Percentiles rank a stretch among this genome's conserved stretches.
These are phyloP conservation scores for Drosophila infuscata DNA, from an alignment of 2,888 invertebrate species.

Conservation along the genomic window DNA sequence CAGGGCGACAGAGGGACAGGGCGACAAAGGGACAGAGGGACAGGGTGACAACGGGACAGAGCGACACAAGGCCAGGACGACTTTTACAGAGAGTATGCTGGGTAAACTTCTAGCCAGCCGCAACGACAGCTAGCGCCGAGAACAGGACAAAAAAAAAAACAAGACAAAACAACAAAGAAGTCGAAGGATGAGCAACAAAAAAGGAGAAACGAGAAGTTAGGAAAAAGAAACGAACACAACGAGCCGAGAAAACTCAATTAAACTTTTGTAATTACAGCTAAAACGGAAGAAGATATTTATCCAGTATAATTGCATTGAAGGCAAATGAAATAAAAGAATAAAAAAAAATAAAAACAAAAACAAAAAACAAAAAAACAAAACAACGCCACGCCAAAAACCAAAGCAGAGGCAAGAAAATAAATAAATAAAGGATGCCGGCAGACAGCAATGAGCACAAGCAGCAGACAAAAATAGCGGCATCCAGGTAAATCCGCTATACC, in stretches of 20 bases:
- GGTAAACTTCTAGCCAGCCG: constrained; percentile 71
- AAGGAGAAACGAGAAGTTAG: constrained; percentile 16
- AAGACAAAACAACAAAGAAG: constrained; percentile 29
- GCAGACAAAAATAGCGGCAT: constrained; percentile 34
- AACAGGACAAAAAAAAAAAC: constrained; percentile 35
- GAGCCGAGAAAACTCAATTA: constrained; percentile 84
- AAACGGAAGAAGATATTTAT: constrained; percentile 85
- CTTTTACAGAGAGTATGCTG: constrained; percentile 55
- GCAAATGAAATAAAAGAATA: constrained; percentile 77
- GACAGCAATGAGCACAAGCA: constrained; percentile 39
- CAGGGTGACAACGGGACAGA: constrained; percentile 7
- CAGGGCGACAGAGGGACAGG: not conserved
- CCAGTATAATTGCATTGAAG: constrained; percentile 85
- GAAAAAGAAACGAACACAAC: constrained; percentile 70
- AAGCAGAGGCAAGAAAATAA: constrained; percentile 66
- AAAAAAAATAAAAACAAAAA: constrained; percentile 25
- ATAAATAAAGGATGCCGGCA: constrained; percentile 67
- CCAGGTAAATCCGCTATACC: constrained; percentile 26
- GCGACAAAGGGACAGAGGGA: not conserved
- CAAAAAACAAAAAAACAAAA: not conserved
- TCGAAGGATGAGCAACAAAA: constrained; percentile 4
- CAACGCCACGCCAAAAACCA: constrained; percentile 43
- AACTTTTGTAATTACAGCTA: constrained; percentile 85
- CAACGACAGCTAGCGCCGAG: constrained; percentile 41
- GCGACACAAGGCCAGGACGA: constrained; percentile 27